These are phyloP conservation scores for Helogale parvula DNA, from an alignment of 2,113 vertebrate species.

Conservation along the genomic window DNA sequence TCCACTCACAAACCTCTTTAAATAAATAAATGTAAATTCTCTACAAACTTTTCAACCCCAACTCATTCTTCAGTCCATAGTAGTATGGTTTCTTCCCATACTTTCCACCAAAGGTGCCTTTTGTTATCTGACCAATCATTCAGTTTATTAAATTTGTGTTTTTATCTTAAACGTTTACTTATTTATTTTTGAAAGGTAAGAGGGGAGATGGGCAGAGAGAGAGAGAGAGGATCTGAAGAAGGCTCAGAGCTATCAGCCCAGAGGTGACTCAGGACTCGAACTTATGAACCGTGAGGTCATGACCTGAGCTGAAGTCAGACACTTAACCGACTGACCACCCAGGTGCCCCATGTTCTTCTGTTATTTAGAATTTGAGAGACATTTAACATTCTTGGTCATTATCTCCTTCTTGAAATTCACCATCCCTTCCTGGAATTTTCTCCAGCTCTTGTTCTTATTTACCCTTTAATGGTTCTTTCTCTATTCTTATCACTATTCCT, in stretches of 20 bases:
- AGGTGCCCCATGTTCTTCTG: too few species aligned
- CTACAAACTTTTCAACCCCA: neutral
- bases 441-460: neutral
- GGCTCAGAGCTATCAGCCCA: too few species aligned
- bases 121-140: neutral
- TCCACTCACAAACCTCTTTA: neutral
- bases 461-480: neutral
- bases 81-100: neutral
- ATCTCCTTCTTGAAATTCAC: neutral
- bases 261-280: too few species aligned
- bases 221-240: too few species aligned
- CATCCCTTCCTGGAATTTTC: neutral
- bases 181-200: too few species aligned
- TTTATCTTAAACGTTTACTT: neutral
- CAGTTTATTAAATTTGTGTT: neutral
- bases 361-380: neutral
- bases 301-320: too few species aligned
- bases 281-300: too few species aligned
- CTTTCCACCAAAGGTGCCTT: neutral
- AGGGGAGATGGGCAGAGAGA: too few species aligned
- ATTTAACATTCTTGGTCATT: neutral
- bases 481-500: neutral
- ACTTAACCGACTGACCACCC: too few species aligned
- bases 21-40: neutral
- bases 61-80: neutral